Evolutionary conservation across 1,140 invertebrate genomes (phyloP).

Genomic region (Carposina sasakii): DNA sequence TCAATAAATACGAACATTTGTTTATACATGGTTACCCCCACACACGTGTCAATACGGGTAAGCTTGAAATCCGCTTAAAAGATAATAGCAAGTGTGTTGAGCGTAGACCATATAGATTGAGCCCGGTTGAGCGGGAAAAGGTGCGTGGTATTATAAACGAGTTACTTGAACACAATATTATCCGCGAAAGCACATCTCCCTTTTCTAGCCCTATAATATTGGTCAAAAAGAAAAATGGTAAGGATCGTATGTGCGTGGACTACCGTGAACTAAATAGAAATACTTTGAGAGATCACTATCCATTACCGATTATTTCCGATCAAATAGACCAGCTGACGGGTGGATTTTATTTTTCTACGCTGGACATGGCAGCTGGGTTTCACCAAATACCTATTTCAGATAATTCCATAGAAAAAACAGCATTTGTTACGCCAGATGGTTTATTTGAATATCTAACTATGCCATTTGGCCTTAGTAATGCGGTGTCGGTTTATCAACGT

Average conservation of each 20-base stretch:
- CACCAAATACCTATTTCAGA: too few species aligned
- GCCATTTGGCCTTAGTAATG: too few species aligned
- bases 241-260: conserved; percentile 39
- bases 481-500: conserved; percentile 16
- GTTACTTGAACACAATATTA: conserved; percentile 29
- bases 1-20: conserved; percentile 25
- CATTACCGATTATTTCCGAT: conserved; percentile 67
- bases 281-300: conserved; percentile 49
- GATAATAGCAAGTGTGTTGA: conserved; percentile 18
- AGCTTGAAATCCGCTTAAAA: conserved; percentile 17
- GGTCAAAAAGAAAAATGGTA: conserved; percentile 21
- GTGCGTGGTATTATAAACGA: conserved; percentile 15
- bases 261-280: conserved; percentile 62
- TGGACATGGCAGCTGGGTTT: too few species aligned
- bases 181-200: conserved; percentile 40
- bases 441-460: too few species aligned
- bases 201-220: conserved; percentile 27
- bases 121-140: conserved; percentile 19
- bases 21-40: conserved; percentile 24
- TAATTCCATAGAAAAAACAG: background rate
- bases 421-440: too few species aligned
- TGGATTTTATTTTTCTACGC: conserved; percentile 15
- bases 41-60: conserved; percentile 24
- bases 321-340: conserved; percentile 36
- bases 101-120: conserved; percentile 20